Conservation (phyloP, 2,113 vertebrate species). For the Scytalopus superciliaris region DNA sequence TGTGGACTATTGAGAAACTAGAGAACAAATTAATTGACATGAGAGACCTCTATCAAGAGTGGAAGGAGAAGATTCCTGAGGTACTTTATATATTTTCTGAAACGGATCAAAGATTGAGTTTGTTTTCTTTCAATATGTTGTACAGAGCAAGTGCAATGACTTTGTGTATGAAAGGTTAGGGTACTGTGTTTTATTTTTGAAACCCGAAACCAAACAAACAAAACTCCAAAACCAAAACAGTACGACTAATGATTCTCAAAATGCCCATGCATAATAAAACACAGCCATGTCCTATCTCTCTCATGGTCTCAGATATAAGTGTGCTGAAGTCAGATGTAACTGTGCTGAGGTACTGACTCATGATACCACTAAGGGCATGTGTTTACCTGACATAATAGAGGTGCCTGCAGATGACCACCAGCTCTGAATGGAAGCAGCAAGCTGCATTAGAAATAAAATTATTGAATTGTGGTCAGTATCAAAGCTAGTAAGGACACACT, state of each 20-base stretch:
- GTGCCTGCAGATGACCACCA: background rate
- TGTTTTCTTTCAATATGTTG: background rate
- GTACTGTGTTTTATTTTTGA: background rate
- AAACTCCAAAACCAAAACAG: background rate
- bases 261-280: background rate
- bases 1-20: slow-evolving; percentile 97
- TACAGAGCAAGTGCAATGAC: background rate
- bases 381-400: background rate
- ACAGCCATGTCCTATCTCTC: background rate
- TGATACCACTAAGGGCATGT: background rate
- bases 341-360: background rate
- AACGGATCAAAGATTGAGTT: background rate
- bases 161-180: background rate
- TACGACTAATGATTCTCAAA: background rate
- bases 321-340: background rate
- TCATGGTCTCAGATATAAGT: background rate
- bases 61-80: slow-evolving; percentile 86
- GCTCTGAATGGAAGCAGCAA: background rate
- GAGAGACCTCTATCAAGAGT: slow-evolving; percentile 96
- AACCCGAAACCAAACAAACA: background rate
- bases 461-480: background rate
- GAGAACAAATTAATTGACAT: slow-evolving; percentile 98
- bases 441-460: background rate
- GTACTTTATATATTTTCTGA: slow-evolving; percentile 46
- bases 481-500: background rate